Conservation (phyloP, 2,113 vertebrate species). For the Actenoides hombroni region DNA sequence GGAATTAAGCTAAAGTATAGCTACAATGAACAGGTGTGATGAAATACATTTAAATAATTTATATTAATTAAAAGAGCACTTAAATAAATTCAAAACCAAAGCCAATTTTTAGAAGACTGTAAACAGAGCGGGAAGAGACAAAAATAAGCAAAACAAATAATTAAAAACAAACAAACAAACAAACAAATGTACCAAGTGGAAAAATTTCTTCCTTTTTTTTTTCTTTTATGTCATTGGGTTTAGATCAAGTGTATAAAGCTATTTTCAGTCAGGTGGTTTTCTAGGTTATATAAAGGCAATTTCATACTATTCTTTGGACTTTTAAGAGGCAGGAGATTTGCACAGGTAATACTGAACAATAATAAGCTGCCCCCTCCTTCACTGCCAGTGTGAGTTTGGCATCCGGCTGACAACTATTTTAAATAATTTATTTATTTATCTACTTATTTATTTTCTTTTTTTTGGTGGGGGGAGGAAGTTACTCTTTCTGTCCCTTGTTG, state of each 20-base stretch:
- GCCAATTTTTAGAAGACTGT: not conserved
- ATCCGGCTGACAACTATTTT: not conserved
- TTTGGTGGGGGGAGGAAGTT: no score
- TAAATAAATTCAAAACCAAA: not conserved
- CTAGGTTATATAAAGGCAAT: not conserved
- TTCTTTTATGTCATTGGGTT: not conserved
- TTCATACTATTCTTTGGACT: not conserved
- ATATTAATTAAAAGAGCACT: not conserved
- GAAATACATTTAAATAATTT: not conserved
- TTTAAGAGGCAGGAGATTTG: not conserved
- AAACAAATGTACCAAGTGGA: not conserved
- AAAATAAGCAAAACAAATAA: not conserved
- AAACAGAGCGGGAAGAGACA: not conserved
- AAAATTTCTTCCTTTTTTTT: not conserved
- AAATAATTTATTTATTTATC: not conserved
- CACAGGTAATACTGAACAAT: not conserved
- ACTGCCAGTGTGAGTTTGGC: not conserved
- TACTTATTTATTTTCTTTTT: not conserved
- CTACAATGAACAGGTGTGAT: not conserved
- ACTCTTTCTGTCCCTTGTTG: no score
- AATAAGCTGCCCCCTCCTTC: not conserved
- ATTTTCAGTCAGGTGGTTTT: not conserved
- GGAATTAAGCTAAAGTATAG: not conserved
- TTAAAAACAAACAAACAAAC: not conserved
- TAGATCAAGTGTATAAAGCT: not conserved